These are phyloP conservation scores for Urocitellus parryii DNA, from an alignment of 2,113 vertebrate genomes.

Conservation along the genomic window DNA sequence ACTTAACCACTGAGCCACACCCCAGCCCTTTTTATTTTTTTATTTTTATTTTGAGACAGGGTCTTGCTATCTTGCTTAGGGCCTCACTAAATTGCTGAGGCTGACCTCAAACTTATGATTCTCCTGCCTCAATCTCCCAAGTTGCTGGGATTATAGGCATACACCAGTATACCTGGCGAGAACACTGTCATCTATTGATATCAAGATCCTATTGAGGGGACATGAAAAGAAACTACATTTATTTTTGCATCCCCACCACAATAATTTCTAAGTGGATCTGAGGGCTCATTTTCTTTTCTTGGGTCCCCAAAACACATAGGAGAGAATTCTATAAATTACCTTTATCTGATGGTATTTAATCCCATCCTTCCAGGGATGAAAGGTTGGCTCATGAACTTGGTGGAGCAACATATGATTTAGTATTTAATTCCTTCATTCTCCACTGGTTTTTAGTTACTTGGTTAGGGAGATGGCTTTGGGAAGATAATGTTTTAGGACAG, in stretches of 20 bases:
- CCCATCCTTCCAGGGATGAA: constrained; percentile 74
- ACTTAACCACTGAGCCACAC: too few species aligned
- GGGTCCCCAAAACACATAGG: constrained; percentile 21
- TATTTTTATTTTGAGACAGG: too few species aligned
- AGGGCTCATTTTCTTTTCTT: background rate
- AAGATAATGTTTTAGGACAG: constrained; percentile 54
- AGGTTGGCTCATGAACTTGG: constrained; percentile 74
- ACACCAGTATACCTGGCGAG: too few species aligned
- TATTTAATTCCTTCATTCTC: constrained; percentile 79
- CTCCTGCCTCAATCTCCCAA: too few species aligned
- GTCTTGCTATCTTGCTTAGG: too few species aligned
- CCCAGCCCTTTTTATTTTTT: too few species aligned
- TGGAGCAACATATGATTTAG: constrained; percentile 73
- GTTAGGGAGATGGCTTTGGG: constrained; percentile 41
- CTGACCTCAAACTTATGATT: too few species aligned
- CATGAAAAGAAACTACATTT: background rate
- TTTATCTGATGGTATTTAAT: constrained; percentile 80
- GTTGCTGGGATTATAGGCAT: too few species aligned
- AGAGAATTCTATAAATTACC: constrained; percentile 43
- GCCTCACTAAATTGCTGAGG: too few species aligned
- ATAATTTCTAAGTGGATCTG: background rate
- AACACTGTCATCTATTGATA: background rate
- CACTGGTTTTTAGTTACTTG: constrained; percentile 74
- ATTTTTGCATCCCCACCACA: background rate
- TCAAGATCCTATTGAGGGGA: background rate